These are phyloP conservation scores for Astyanax mexicanus DNA, from an alignment of 2,797 vertebrate genomes.

Conservation along the genomic window DNA sequence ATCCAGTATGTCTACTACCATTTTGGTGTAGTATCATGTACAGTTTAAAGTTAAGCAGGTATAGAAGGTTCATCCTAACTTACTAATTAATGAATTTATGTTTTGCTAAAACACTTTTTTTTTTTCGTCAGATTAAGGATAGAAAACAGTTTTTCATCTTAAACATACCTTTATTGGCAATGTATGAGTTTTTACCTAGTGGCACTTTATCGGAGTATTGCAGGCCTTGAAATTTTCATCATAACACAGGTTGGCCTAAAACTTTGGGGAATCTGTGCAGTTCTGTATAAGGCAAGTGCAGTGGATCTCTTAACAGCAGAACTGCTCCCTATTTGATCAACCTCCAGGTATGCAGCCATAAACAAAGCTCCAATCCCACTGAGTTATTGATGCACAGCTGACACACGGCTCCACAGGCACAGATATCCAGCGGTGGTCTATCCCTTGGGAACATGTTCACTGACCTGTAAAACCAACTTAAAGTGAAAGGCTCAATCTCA, in stretches of 20 bases:
- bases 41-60: no score
- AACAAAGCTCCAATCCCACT: constrained; percentile 28
- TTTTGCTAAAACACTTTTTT: no score
- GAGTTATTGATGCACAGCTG: constrained; percentile 65
- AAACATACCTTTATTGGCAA: background rate
- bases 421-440: constrained; percentile 52
- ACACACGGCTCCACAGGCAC: constrained; percentile 54
- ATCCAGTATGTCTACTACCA: no score
- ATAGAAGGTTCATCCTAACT: no score
- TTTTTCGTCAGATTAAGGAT: no score
- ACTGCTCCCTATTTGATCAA: constrained; percentile 12
- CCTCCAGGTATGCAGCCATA: constrained; percentile 11
- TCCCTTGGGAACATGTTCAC: constrained; percentile 58
- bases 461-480: constrained; percentile 67
- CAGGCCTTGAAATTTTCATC: background rate
- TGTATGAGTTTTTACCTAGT: background rate
- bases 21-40: no score
- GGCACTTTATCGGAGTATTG: background rate
- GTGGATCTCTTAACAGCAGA: background rate
- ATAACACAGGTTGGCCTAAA: background rate
- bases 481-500: constrained; percentile 59
- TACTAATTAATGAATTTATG: no score
- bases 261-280: background rate
- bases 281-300: background rate
- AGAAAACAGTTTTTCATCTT: no score